Percentiles rank a stretch among this genome's conserved stretches.
Conservation (phyloP, 2,888 invertebrate genomes). For the Drosophila cyrtoloma region DNA sequence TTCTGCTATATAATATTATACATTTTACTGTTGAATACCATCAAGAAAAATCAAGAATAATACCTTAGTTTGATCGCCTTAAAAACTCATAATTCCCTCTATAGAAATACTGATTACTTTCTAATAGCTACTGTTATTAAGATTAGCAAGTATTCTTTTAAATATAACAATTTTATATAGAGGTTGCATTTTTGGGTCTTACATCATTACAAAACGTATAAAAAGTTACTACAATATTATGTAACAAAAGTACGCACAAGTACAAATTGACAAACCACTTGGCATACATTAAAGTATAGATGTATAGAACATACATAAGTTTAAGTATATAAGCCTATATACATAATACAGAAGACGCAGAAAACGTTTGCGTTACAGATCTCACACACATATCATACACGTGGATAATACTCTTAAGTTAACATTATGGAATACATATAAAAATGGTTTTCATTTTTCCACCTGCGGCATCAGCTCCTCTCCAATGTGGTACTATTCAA, state of each 20-base stretch:
- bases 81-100: neutral
- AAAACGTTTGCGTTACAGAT: constrained; percentile 8
- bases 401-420: constrained; percentile 68
- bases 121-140: neutral
- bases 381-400: constrained; percentile 46
- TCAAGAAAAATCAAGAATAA: neutral
- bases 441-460: constrained; percentile 40
- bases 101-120: neutral
- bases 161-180: constrained; percentile 16
- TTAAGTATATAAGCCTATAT: constrained; percentile 28
- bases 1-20: neutral
- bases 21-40: neutral
- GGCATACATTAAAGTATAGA: constrained; percentile 31
- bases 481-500: constrained; percentile 86
- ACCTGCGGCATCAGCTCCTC: constrained; percentile 11
- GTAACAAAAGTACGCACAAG: constrained; percentile 54
- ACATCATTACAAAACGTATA: constrained; percentile 36
- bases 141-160: neutral
- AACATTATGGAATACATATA: constrained; percentile 36
- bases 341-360: constrained; percentile 53
- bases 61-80: neutral
- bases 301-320: constrained; percentile 28
- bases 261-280: constrained; percentile 40
- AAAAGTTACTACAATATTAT: constrained; percentile 55
- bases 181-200: constrained; percentile 28